Evolutionary conservation across 1,140 invertebrate genomes (phyloP), one percentile per base, ranked within the genome.

Genomic region (Drosophila trapezifrons): DNA sequence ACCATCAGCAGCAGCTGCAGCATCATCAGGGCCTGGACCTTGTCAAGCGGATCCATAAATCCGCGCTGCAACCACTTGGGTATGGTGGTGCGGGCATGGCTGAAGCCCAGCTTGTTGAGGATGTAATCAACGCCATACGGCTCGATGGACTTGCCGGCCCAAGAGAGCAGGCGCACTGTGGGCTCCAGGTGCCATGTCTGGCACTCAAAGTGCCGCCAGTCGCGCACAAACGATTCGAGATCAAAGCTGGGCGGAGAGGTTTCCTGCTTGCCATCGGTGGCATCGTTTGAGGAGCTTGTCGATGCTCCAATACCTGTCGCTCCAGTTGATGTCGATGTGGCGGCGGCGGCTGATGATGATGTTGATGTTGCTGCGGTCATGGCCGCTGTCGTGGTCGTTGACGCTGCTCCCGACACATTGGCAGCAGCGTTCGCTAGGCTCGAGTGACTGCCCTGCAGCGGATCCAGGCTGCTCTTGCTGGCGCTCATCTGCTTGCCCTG

Each of bases 11-110:
- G 93, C 87, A 96, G 94, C 64, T 94, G 93, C 54, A 96, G 92
- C 91, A 96, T 95, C 67, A 96, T 93, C 29, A 96, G 93, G 13
- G 96, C 95, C 22, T 96, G 93, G 37, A 98, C 94, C 92, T 97
- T 97, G 92, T 99, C 98, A 25, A 98, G 92, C 1, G 98, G 98
- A 93, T 99, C 99, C 95, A 99, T 97, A 77, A 98, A 97, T 25
- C 98, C 98, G 62, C 99, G 94, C 93, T 99, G 99, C 93, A 99
- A 95, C 98, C 98, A 99, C 93, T 99, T 99, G 18, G 99, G 99
- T 91, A 99, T 99, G 35, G 99, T 99, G 42, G 97, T 98, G 43
- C 98, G 94, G 3, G 99, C 98, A 93, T 99, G 98, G 62, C 96
- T 96, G 91, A 99, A 99, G 13, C 98, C 98, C 7, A 99, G 93